Conservation (phyloP, 30 jellyfish, hydroid and myxozoan species). For the Hydractinia echinata region DNA sequence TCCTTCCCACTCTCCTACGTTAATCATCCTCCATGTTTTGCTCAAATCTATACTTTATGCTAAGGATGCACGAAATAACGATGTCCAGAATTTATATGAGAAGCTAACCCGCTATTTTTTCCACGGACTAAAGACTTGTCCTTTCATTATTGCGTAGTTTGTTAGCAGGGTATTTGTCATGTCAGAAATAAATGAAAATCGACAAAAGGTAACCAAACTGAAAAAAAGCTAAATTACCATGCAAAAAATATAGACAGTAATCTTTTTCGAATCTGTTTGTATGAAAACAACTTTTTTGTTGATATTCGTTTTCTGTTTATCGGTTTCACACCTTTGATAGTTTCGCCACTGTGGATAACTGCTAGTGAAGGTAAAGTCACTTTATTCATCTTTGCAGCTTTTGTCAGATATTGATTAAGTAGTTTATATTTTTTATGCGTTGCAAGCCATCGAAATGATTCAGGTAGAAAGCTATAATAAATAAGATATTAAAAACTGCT, state of each 20-base stretch:
- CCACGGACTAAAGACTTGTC: not conserved
- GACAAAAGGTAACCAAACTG: not conserved
- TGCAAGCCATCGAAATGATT: slow-evolving; percentile 9
- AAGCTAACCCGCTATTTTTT: not conserved
- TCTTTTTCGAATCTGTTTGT: slow-evolving; percentile 3
- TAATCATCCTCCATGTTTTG: too few species aligned
- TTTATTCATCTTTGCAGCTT: slow-evolving; percentile 17
- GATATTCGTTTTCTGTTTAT: not conserved
- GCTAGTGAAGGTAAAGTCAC: not conserved
- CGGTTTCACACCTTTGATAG: not conserved
- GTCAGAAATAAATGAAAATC: not conserved
- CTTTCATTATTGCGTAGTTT: too few species aligned
- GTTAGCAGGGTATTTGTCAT: too few species aligned
- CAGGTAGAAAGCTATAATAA: slow-evolving; percentile 12
- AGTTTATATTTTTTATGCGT: not conserved
- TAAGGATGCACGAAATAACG: too few species aligned
- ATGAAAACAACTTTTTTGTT: slow-evolving; percentile 3
- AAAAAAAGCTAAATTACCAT: not conserved
- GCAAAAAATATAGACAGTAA: slow-evolving; percentile 8
- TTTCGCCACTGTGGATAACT: slow-evolving; percentile 9
- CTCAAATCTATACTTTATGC: too few species aligned
- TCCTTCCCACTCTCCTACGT: too few species aligned
- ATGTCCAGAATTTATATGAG: too few species aligned
- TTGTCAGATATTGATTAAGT: not conserved
- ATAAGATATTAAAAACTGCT: not conserved